phyloP scores from a whole-genome alignment of 2,888 invertebrate genomes.

The Enoplolaimus lenunculus region DNA sequence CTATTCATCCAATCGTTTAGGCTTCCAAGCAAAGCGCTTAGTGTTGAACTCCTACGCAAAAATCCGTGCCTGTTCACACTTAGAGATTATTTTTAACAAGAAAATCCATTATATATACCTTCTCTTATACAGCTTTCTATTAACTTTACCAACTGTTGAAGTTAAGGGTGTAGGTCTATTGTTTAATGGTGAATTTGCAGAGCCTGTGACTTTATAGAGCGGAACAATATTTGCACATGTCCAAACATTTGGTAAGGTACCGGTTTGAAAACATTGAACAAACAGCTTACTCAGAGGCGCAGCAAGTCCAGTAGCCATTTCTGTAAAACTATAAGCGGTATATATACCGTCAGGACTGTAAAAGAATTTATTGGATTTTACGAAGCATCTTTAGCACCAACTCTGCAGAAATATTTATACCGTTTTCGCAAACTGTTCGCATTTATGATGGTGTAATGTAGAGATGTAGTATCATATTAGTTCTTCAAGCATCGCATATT shows the following conservation, averaged over 20 bases:
- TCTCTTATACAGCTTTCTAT: constrained; percentile 5
- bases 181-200: not conserved
- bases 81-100: constrained; percentile 3
- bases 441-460: no score
- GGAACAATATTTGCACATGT: no score
- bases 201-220: constrained; percentile 6
- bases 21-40: not conserved
- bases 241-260: not conserved
- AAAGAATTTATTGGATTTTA: no score
- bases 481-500: no score
- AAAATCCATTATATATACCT: not conserved
- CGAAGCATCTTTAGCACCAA: no score
- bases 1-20: constrained; percentile 7
- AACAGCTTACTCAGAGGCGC: not conserved
- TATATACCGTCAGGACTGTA: no score
- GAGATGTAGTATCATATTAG: no score
- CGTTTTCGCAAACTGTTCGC: no score
- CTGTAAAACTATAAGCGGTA: not conserved
- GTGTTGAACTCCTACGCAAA: not conserved
- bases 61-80: not conserved
- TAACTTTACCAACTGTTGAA: not conserved
- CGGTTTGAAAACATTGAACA: not conserved
- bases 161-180: not conserved
- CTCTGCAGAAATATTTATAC: no score
- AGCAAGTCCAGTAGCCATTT: not conserved